Base-by-base conservation (phyloP, 2,797 vertebrate species). In the Dryobates pubescens region DNA sequence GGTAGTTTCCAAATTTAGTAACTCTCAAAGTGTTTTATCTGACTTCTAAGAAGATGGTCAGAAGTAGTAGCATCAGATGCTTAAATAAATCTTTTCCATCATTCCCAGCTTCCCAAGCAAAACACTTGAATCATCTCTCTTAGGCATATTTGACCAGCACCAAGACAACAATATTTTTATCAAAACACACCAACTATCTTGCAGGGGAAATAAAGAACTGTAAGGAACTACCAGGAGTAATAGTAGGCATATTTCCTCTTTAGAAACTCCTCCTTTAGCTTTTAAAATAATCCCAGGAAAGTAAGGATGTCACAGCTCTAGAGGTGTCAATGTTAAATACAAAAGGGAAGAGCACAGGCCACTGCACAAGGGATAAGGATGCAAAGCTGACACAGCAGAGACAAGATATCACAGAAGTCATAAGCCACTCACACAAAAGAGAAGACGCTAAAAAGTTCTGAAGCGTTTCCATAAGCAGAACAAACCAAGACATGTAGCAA, bases 391-490 rank as follows among this genome's bases (percentile, higher is more conserved):
- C 10, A 11, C 82, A 90, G 89, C 53, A 90, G 79, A 79, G 53
- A 82, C 74, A 93, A 86, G 83, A 53, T 67, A 36, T 58, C 69
- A 18, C 56, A 51, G 26, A 65, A 73, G 47, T 69, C 73, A 49
- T 17, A 65, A 90, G 47, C 62, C 54, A 23, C 27, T 87, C 65
- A 69, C 6, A 78, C 53, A 47, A 67, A 87, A 85, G 13, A 82
- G 53, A 49, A 93, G 85, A 94, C 14, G 68, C 49, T 86, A 80
- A 57, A 59, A 90, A 51, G 30, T 85, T 94, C 34, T 61, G 27
- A 89, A 90, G 64, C 9, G 0, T 90, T 94, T 94, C 89, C 79
- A 89, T 76, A 70, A 41, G 76, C 79, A 92, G 85, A 94, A 92
- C 80, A 89, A 89, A 96, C 93, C 75, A 67, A 87, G 70, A 79